These are phyloP conservation scores for Sphenodon punctatus DNA, from an alignment of 2,797 vertebrate species.

Conservation along the genomic window DNA sequence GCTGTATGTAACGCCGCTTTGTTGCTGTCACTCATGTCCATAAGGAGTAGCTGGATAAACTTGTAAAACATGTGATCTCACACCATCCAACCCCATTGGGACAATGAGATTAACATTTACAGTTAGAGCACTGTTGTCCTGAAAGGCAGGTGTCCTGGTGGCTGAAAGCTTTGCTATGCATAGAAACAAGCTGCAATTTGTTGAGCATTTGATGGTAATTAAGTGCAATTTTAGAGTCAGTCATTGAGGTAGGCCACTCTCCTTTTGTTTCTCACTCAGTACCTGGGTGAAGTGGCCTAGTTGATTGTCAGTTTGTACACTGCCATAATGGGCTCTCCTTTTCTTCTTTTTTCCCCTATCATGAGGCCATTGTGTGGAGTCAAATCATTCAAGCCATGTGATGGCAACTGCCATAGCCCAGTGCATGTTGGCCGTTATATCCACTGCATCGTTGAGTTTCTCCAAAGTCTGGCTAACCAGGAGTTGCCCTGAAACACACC, in stretches of 20 bases:
- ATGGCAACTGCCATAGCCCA: accelerated
- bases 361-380: not conserved
- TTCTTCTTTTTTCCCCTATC: not conserved
- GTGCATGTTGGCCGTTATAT: too few species aligned
- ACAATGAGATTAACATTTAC: not conserved
- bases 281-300: not conserved
- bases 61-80: too few species aligned
- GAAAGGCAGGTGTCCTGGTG: not conserved
- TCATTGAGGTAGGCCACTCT: not conserved
- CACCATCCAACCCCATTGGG: too few species aligned
- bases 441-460: too few species aligned
- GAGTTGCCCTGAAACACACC: too few species aligned
- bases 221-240: constrained; percentile 22
- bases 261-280: not conserved
- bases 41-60: too few species aligned
- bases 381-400: accelerated
- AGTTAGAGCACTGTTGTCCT: not conserved
- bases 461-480: too few species aligned
- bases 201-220: not conserved
- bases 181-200: not conserved
- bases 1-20: too few species aligned
- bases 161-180: constrained; percentile 10
- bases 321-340: not conserved
- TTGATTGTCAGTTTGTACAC: not conserved
- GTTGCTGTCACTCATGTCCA: too few species aligned